These are phyloP conservation scores for Leptestheria dahalacensis DNA, from an alignment of 1,140 invertebrate genomes.

Conservation along the genomic window DNA sequence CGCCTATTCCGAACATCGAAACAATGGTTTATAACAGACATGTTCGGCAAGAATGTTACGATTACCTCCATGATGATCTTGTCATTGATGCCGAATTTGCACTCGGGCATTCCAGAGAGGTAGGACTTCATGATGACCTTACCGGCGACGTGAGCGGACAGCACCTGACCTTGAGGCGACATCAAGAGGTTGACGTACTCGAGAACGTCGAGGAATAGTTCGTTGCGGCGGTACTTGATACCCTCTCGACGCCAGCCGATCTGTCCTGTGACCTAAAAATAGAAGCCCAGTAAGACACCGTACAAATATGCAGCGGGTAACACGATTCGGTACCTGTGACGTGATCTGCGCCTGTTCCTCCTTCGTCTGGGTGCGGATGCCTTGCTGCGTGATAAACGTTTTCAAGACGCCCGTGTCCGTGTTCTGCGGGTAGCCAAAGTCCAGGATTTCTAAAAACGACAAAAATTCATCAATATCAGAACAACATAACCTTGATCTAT, in stretches of 20 bases:
- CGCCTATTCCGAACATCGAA: too few species aligned
- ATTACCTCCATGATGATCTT: slow-evolving; percentile 88
- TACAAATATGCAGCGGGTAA: too few species aligned
- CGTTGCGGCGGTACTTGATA: slow-evolving; percentile 97
- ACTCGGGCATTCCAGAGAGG: slow-evolving; percentile 98
- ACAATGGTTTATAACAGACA: background rate
- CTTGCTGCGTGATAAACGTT: slow-evolving; percentile 98
- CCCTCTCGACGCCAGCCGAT: slow-evolving; percentile 99
- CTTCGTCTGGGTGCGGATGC: slow-evolving; percentile 95
- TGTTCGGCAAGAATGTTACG: background rate
- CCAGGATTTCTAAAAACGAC: slow-evolving; percentile 69
- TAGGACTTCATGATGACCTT: slow-evolving; percentile 99
- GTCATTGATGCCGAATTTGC: slow-evolving; percentile 99
- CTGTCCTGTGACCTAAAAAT: slow-evolving; percentile 68
- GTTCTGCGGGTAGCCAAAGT: slow-evolving; percentile 99
- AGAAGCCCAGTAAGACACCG: too few species aligned
- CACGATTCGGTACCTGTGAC: slow-evolving; percentile 51
- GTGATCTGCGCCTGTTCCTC: slow-evolving; percentile 99
- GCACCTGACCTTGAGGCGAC: slow-evolving; percentile 98
- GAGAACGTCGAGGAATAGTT: slow-evolving; percentile 95
- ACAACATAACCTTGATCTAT: background rate
- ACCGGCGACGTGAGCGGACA: slow-evolving; percentile 97
- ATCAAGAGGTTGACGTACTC: slow-evolving; percentile 98
- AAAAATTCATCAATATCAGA: slow-evolving; percentile 2
- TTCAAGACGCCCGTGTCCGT: slow-evolving; percentile 98